Evolutionary conservation across 2,888 invertebrate genomes (phyloP).

Genomic region (Volucella inanis): DNA sequence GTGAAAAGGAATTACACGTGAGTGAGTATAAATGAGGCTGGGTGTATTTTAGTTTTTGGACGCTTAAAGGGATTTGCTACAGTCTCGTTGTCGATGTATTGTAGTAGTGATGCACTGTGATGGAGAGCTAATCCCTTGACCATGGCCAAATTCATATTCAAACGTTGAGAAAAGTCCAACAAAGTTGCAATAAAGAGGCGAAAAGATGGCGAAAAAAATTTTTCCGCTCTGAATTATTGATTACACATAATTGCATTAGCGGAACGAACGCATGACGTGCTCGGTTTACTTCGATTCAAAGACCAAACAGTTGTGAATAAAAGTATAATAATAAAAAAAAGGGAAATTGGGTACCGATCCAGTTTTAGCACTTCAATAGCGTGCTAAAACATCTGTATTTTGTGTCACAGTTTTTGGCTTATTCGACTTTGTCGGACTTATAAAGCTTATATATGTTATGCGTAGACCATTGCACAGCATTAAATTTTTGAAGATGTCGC

Average conservation of each 20-base stretch:
- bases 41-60: constrained; percentile 22
- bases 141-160: constrained; percentile 28
- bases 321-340: not conserved
- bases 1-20: constrained; percentile 47
- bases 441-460: too few species aligned
- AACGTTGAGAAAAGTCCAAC: not conserved
- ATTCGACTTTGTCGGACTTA: too few species aligned
- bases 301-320: not conserved
- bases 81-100: constrained; percentile 14
- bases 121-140: constrained; percentile 49
- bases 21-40: constrained; percentile 27
- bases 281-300: not conserved
- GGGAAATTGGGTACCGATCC: too few species aligned
- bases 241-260: constrained; percentile 22
- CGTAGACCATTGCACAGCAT: too few species aligned
- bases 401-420: too few species aligned
- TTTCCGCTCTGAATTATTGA: constrained; percentile 30
- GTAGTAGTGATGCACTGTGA: not conserved
- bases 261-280: not conserved
- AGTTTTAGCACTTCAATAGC: too few species aligned
- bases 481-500: too few species aligned
- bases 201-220: constrained; percentile 14
- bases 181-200: constrained; percentile 27
- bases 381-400: too few species aligned
- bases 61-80: constrained; percentile 49